These are phyloP conservation scores for Pandion haliaetus DNA, from an alignment of 2,113 vertebrate species.

Conservation along the genomic window DNA sequence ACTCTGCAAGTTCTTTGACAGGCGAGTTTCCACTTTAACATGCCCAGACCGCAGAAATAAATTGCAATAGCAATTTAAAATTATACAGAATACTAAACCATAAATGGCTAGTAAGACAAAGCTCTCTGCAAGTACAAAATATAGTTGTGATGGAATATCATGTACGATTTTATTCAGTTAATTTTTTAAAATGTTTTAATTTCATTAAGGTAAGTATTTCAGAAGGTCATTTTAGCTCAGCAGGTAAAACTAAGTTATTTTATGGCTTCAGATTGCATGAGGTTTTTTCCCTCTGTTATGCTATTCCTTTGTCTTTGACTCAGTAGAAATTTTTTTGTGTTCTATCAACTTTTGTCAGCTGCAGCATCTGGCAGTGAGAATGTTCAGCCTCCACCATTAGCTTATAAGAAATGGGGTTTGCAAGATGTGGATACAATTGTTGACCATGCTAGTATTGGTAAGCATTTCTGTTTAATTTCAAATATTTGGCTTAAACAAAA, in stretches of 20 bases:
- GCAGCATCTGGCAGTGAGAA: slow-evolving; percentile 93
- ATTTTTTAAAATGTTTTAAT: not conserved
- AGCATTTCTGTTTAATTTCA: slow-evolving; percentile 48
- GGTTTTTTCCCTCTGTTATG: not conserved
- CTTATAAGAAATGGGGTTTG: slow-evolving; percentile 98
- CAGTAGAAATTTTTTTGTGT: not conserved
- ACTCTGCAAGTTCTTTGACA: not conserved
- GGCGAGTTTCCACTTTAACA: not conserved
- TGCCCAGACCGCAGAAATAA: not conserved
- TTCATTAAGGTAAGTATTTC: not conserved
- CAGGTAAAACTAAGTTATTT: not conserved
- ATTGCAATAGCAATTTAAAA: not conserved
- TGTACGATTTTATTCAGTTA: not conserved
- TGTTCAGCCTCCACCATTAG: slow-evolving; percentile 91
- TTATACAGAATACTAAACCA: not conserved
- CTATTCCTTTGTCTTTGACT: not conserved
- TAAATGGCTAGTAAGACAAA: not conserved
- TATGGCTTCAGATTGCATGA: not conserved
- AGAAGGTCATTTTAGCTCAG: not conserved
- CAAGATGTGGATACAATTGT: slow-evolving; percentile 92
- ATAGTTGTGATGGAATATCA: not conserved
- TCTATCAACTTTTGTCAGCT: slow-evolving; percentile 73
- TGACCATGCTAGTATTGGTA: slow-evolving; percentile 95
- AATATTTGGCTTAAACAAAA: not conserved
- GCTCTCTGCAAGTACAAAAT: not conserved